Evolutionary conservation across 2,888 invertebrate species (phyloP), one percentile per base, ranked within the genome.

Genomic region (Tupiocoris notatus): DNA sequence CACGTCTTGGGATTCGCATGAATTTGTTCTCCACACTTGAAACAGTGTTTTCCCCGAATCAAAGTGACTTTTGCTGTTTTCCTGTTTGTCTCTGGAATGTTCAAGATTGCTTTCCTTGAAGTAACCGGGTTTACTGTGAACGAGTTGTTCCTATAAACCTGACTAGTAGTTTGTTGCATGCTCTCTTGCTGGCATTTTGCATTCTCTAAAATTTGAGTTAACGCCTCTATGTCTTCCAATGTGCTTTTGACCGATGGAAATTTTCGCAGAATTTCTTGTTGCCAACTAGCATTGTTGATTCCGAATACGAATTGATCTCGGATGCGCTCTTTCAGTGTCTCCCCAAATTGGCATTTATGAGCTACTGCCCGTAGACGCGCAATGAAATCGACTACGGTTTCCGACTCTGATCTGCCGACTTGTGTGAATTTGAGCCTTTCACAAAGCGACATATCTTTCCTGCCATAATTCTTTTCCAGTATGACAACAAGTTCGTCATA

Each of bases 251-350:
- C 16, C 16, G 56, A 56, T 56, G 56, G 65, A n/a, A 64, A 21
- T 3, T 22, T 20, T 20, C 9, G 21, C n/a, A 21, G 18, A n/a
- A 12, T 17, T 20, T 17, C 22, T 17, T 64, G 17, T 20, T 64
- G 9, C 65, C 65, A 64, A n/a, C n/a, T n/a, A 9, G 20, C 22
- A 23, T 64, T 64, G 24, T 64, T 64, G 6, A 64, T 23, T 21
- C 65, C 65, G 6, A 64, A 9, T 64, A 64, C 22, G 6, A 64
- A n/a, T 20, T 67, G 67, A 18, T 67, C 67, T 17, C 67, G 16
- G 6, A 67, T 7, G 17, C 56, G 67, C 54, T 67, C 54, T n/a
- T 67, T 56, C n/a, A 61, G 17, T 7, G 18, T 12, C 7, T 61
- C 17, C n/a, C 61, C 61, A 61, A 61, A 61, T 12, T 17, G 17